Evolutionary conservation across 2,888 invertebrate genomes (phyloP).

Genomic region (Epinotia brunnichana): DNA sequence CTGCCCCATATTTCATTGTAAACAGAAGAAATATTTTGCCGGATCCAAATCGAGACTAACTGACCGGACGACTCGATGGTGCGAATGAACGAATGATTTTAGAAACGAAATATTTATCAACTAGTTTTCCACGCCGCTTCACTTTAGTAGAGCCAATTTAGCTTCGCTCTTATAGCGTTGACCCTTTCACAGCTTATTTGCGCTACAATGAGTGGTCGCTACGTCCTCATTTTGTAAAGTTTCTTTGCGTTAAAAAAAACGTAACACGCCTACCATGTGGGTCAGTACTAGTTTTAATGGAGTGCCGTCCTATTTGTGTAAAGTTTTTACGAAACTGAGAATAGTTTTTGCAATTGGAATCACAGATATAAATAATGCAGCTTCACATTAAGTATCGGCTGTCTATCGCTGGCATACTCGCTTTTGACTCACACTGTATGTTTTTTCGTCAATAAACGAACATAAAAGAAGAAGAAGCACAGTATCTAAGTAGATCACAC

Average conservation of each 20-base stretch:
- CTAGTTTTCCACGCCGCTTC: conserved; percentile 21
- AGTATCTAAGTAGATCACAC: too few species aligned
- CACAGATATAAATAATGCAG: not conserved
- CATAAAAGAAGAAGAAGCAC: too few species aligned
- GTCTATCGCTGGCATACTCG: not conserved
- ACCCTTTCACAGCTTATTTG: conserved; percentile 30
- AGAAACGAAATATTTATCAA: conserved; percentile 21
- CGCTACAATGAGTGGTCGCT: conserved; percentile 33
- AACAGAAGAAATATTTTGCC: conserved; percentile 37
- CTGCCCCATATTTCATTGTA: conserved; percentile 34
- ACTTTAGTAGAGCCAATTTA: conserved; percentile 9
- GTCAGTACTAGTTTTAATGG: conserved; percentile 40
- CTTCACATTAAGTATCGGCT: not conserved
- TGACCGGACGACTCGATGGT: conserved; percentile 12
- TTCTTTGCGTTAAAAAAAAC: conserved; percentile 40
- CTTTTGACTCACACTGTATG: too few species aligned
- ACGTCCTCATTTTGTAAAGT: conserved; percentile 35
- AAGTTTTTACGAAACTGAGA: conserved; percentile 30
- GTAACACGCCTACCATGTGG: conserved; percentile 34
- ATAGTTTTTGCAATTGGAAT: conserved; percentile 12
- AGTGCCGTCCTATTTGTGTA: conserved; percentile 22
- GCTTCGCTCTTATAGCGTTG: conserved; percentile 15
- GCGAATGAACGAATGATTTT: conserved; percentile 21
- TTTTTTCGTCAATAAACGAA: too few species aligned
- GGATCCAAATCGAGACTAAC: conserved; percentile 13